Conservation (phyloP, 1,140 invertebrate species). For the Rhyzopertha dominica region DNA sequence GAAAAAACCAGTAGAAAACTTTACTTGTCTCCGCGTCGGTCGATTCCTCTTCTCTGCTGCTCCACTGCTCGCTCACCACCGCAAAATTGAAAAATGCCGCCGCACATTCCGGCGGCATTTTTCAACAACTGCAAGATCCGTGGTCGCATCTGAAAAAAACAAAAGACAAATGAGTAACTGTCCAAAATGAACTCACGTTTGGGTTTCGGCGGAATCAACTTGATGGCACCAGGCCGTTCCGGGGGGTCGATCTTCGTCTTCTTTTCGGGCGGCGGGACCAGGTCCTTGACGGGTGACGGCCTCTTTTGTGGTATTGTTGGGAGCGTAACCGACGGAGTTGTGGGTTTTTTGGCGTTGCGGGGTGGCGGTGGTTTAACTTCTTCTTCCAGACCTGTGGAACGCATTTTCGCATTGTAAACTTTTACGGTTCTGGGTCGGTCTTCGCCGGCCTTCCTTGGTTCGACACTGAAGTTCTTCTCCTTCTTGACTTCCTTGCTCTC, state of each 20-base stretch:
- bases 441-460: slow-evolving; percentile 63
- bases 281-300: slow-evolving; percentile 55
- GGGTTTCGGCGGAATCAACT: slow-evolving; percentile 78
- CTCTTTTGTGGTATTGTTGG: slow-evolving; percentile 54
- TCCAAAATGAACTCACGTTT: slow-evolving; percentile 69
- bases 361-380: slow-evolving; percentile 73
- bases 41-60: no score
- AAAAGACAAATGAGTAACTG: slow-evolving; percentile 28
- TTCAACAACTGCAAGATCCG: slow-evolving; percentile 1
- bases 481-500: slow-evolving; percentile 52
- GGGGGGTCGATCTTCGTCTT: slow-evolving; percentile 51
- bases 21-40: no score
- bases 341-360: slow-evolving; percentile 56
- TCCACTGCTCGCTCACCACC: no score
- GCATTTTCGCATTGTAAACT: slow-evolving; percentile 81
- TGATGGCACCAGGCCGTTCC: slow-evolving; percentile 73
- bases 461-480: slow-evolving; percentile 74
- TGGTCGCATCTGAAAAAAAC: slow-evolving; percentile 37
- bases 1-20: no score
- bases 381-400: slow-evolving; percentile 78
- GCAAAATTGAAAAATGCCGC: no score
- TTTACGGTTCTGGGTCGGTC: slow-evolving; percentile 77
- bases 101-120: not conserved
- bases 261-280: slow-evolving; percentile 62
- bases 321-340: slow-evolving; percentile 48